Percentiles rank a stretch among this genome's conserved stretches.
These are phyloP conservation scores for Ophonus ardosiacus DNA, from an alignment of 2,888 invertebrate species.

Conservation along the genomic window DNA sequence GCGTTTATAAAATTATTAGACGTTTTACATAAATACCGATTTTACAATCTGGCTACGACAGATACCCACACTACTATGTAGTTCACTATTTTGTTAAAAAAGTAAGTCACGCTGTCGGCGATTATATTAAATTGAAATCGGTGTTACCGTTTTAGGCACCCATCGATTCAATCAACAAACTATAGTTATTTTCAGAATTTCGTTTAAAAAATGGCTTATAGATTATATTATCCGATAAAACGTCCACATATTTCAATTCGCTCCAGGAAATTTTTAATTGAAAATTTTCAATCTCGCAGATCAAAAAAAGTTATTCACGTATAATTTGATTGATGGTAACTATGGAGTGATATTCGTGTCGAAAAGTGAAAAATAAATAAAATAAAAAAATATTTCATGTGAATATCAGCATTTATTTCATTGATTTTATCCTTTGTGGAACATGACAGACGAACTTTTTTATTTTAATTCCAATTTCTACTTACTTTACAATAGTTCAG, in stretches of 20 bases:
- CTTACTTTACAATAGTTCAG: too few species aligned
- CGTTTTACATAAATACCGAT: too few species aligned
- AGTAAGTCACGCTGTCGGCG: neutral
- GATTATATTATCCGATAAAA: constrained; percentile 40
- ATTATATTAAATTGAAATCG: neutral
- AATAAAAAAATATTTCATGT: neutral
- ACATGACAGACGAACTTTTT: too few species aligned
- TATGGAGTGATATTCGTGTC: neutral
- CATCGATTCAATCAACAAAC: neutral
- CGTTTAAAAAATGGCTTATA: constrained; percentile 1
- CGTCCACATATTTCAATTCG: neutral
- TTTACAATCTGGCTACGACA: too few species aligned
- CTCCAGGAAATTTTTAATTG: constrained; percentile 22
- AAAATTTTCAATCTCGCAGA: constrained; percentile 24
- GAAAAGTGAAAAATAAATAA: neutral
- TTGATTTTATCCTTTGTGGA: too few species aligned
- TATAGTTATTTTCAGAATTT: constrained; percentile 13
- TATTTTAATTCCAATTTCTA: too few species aligned
- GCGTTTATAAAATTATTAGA: too few species aligned
- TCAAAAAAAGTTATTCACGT: constrained; percentile 18
- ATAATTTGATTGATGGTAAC: constrained; percentile 14
- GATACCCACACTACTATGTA: too few species aligned
- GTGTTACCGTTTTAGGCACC: neutral
- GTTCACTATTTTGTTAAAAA: too few species aligned
- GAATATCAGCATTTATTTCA: neutral